A percentile compares a stretch with the other conserved stretches of the same genome.
Evolutionary conservation across 2,888 invertebrate species (phyloP).

Genomic region (Acanthococcus lagerstroemiae): DNA sequence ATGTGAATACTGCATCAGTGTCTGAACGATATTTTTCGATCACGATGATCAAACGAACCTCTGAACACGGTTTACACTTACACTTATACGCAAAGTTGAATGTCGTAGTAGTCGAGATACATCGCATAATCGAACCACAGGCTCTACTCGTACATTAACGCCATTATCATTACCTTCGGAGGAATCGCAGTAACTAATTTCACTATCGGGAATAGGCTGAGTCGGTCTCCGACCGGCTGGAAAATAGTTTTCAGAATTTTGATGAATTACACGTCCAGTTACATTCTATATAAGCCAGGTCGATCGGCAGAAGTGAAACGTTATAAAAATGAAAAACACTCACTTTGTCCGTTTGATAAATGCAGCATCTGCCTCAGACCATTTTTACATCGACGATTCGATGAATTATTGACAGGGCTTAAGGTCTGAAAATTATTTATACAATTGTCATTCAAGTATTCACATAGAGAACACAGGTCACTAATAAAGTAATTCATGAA

Average conservation of each 20-base stretch:
- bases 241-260: background rate
- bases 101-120: background rate
- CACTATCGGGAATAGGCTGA: background rate
- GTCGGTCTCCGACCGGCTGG: background rate
- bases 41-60: too few relatives aligned
- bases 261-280: too few relatives aligned
- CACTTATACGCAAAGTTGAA: background rate
- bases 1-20: too few relatives aligned
- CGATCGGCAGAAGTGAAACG: too few relatives aligned
- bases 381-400: constrained; percentile 7
- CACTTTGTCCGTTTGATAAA: background rate
- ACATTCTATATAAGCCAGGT: too few relatives aligned
- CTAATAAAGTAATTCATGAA: too few relatives aligned
- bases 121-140: background rate
- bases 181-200: background rate
- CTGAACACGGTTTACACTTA: background rate
- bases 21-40: too few relatives aligned
- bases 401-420: background rate
- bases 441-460: too few relatives aligned
- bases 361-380: constrained; percentile 9
- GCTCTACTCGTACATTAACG: background rate
- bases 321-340: background rate
- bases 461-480: too few relatives aligned
- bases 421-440: background rate
- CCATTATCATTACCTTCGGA: background rate